Evolutionary conservation across 2,888 invertebrate genomes (phyloP), one percentile per base, ranked within the genome.

Genomic region (Netelia virgata): DNA sequence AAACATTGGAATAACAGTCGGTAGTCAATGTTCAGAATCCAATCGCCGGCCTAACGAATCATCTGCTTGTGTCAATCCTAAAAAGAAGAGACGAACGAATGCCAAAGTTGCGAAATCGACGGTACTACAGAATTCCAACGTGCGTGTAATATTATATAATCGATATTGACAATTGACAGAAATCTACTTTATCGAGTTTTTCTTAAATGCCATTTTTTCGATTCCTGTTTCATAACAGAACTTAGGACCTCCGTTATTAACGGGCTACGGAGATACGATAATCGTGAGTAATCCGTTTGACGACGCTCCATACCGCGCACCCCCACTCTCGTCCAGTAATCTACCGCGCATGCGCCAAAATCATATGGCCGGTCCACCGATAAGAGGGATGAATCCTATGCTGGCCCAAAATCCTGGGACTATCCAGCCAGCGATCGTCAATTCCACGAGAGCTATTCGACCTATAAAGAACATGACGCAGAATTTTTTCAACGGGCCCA

Each of bases 241-340:
- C 91, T 94, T 98, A 85, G 95, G 97, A 88, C 98, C 98, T 63
- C 98, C 98, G 18, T 96, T 96, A 1, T 95, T 97, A 90, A 96
- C 97, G 59, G 97, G 98, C 88, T 98, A 97, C 94, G 98, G 98
- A 55, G 98, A 98, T 92, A 98, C 98, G 79, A 97, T 98, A 91
- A 96, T 98, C 84, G 98, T 98, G 76, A 98, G 97, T 86, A 98
- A 98, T 94, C 98, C 98, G 55, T 98, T 98, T 93, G 98, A 98
- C 94, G 98, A 98, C 93, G 97, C 97, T 74, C 97, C 97, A 72
- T 93, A 94, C 0, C 94, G 94, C 73, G 93, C 94, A 86, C 91
- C 94, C 86, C 94, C 94, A 81, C 94, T 94, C 87, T 93, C 94
- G 1, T 94, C 94, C 93, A 94, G 94, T 93, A 94, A 94, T 14